A percentile compares a stretch with the other conserved stretches of the same genome.
phyloP scores from a whole-genome alignment of 2,113 vertebrate genomes.

The Poicephalus gulielmi region DNA sequence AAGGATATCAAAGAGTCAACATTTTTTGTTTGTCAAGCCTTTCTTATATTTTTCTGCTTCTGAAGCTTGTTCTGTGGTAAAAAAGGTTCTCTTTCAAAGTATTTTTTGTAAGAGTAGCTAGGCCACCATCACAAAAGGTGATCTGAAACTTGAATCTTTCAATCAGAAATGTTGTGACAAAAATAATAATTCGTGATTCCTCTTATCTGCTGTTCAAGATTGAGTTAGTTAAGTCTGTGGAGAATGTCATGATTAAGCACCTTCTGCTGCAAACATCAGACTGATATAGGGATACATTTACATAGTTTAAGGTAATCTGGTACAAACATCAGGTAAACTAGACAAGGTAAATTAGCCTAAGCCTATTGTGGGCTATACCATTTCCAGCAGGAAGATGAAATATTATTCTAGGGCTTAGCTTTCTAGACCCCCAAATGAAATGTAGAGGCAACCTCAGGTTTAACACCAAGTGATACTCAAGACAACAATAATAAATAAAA shows the following conservation, averaged over 20 bases:
- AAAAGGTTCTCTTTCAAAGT: not conserved
- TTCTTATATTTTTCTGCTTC: not conserved
- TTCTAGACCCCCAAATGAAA: not conserved
- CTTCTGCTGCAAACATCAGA: not conserved
- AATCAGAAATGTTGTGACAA: not conserved
- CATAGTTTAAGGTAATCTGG: not conserved
- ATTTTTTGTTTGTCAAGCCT: not conserved
- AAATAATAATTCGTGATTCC: not conserved
- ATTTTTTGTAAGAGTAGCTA: not conserved
- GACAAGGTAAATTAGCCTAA: not conserved
- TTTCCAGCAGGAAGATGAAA: not conserved
- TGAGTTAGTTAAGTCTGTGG: not conserved
- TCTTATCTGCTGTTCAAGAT: not conserved
- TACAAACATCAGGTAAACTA: not conserved
- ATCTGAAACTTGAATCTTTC: not conserved
- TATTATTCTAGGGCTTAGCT: not conserved
- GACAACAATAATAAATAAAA: not conserved
- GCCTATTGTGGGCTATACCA: not conserved
- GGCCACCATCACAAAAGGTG: not conserved
- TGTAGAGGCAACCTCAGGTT: not conserved
- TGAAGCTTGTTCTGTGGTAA: not conserved
- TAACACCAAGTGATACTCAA: not conserved
- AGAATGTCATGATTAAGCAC: not conserved
- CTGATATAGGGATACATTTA: not conserved
- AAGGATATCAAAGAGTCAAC: constrained; percentile 42